Evolutionary conservation across 1,140 invertebrate genomes (phyloP), one percentile per base, ranked within the genome.

Genomic region (Meloidogyne floridensis): DNA sequence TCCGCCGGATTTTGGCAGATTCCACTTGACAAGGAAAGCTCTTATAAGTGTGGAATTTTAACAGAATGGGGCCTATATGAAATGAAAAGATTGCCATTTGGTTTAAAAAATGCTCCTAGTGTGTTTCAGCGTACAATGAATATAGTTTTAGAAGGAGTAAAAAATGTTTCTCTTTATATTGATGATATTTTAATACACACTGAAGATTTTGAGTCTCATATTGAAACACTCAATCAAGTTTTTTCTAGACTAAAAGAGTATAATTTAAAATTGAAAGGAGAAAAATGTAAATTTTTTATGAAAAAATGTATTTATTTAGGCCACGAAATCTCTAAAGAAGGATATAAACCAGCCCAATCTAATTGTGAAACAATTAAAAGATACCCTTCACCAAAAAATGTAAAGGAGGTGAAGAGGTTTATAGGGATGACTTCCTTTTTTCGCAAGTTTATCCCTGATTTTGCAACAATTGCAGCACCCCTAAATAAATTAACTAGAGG

Each of bases 1-100:
- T 47, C 77, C 2, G 32, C 56, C 6, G 77, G 77, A 9, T 78
- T 70, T 11, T 70, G 56, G 77, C 77, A 78, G 32, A 65, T 78
- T n/a, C 77, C 77, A 2, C 42, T 78, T 20, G 77, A 78, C 10
- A 32, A 75, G 10, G 77, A 78, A 1, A 70, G 18, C 13, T 32
- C 59, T 0, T 10, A 72, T 6, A 78, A 78, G 43, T 78, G 77
- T 32, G 73, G 73, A 0, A 74, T 74, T 42, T 42, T 74, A 74
- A 74, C 73, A 4, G 73, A 74, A 74, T 51, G 54, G 20, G 73
- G 73, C 6, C 13, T 74, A 4, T 74, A 74, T n/a, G 54, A 47
- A 1, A 74, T 74, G 73, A 74, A 7, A 74, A 20, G 54, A n/a
- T 2, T 74, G 15, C 73, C 73, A 5, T 74, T 74, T 32, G 73